These are phyloP conservation scores for Motacilla tschutschensis DNA, from an alignment of 2,113 vertebrate genomes.

Conservation along the genomic window DNA sequence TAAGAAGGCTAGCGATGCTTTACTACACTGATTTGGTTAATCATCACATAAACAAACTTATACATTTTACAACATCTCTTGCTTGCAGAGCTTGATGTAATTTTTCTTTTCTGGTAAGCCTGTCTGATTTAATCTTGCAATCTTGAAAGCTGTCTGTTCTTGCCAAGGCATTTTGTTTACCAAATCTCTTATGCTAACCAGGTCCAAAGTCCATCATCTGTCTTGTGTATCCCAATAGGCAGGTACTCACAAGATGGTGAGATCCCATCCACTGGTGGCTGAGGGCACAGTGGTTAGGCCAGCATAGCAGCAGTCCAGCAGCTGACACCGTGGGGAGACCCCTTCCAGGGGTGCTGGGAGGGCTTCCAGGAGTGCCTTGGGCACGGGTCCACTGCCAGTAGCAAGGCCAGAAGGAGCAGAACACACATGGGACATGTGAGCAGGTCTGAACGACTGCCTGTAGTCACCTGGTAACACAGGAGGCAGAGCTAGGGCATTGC, in stretches of 20 bases:
- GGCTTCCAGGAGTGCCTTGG: background rate
- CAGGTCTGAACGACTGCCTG: background rate
- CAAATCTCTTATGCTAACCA: background rate
- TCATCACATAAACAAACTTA: background rate
- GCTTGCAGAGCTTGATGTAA: background rate
- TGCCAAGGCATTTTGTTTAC: background rate
- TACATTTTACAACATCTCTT: background rate
- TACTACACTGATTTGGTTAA: background rate
- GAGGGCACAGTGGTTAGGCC: background rate
- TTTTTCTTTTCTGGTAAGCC: background rate
- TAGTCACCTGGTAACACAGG: too few species aligned
- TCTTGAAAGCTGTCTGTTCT: background rate
- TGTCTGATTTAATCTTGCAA: background rate
- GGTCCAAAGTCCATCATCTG: background rate
- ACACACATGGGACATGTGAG: background rate
- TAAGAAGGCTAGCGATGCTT: background rate
- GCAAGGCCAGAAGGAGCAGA: background rate
- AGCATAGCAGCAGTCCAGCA: background rate
- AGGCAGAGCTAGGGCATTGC: background rate
- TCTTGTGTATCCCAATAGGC: background rate
- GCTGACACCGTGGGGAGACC: accelerated
- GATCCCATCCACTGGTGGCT: background rate
- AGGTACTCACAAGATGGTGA: background rate
- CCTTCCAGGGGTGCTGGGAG: background rate
- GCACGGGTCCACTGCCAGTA: background rate